Evolutionary conservation across 2,888 invertebrate genomes (phyloP).

Genomic region (Himalopsyche japonica): DNA sequence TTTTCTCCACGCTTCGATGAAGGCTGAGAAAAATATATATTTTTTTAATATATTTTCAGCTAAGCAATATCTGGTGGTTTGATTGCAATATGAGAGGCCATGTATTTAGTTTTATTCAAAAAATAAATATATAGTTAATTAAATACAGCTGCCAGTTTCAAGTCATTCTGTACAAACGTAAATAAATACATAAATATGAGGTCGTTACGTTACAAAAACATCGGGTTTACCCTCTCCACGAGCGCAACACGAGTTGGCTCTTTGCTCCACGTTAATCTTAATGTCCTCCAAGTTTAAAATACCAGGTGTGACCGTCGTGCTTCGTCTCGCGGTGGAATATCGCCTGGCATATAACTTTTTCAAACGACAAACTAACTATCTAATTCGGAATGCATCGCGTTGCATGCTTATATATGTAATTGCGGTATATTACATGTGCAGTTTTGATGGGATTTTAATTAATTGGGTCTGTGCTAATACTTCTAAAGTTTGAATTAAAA

Average conservation of each 20-base stretch:
- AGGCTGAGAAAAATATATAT: no score
- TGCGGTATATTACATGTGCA: background rate
- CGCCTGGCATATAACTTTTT: background rate
- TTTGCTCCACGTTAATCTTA: slow-evolving; percentile 37
- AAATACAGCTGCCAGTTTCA: background rate
- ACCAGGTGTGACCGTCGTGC: slow-evolving; percentile 24
- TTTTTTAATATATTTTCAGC: no score
- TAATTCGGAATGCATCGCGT: background rate
- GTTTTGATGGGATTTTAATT: background rate
- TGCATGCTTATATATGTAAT: background rate
- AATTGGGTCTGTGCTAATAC: no score
- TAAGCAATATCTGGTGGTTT: no score
- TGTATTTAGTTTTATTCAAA: no score
- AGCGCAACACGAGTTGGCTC: slow-evolving; percentile 37
- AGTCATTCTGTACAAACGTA: slow-evolving; percentile 28
- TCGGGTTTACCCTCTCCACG: background rate
- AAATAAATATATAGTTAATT: no score
- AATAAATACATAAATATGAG: slow-evolving; percentile 35
- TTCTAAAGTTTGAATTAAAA: no score
- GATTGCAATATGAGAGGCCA: no score
- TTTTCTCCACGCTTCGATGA: no score
- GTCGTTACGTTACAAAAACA: slow-evolving; percentile 31
- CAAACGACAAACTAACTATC: background rate
- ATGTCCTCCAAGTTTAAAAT: slow-evolving; percentile 37
- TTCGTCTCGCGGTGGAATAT: background rate